Conservation (phyloP, 2,888 invertebrate species). For the Cyclophora albipunctata region DNA sequence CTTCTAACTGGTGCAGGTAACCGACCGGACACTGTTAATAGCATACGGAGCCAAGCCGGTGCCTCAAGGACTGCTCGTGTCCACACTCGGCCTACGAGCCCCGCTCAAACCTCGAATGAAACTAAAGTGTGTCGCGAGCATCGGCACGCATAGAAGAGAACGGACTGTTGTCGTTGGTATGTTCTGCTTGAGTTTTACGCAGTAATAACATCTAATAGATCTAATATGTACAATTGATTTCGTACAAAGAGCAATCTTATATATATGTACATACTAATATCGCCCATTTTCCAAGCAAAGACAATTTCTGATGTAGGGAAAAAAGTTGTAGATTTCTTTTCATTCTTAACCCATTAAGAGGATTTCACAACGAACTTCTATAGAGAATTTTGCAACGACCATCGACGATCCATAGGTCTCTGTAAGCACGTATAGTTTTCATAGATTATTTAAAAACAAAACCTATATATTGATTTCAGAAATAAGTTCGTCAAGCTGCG, state of each 20-base stretch:
- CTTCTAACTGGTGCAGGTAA: constrained; percentile 34
- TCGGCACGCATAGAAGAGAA: constrained; percentile 58
- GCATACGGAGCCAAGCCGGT: constrained; percentile 49
- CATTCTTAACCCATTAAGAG: no score
- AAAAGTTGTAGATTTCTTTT: no score
- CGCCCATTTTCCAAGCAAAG: background rate
- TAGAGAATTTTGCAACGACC: no score
- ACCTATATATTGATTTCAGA: constrained; percentile 37
- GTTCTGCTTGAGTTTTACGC: background rate
- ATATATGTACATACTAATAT: background rate
- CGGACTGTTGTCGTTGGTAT: constrained; percentile 55
- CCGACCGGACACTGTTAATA: constrained; percentile 47
- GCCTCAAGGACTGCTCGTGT: constrained; percentile 51
- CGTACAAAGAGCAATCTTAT: background rate
- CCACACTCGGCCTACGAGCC: constrained; percentile 52
- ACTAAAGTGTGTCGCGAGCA: constrained; percentile 52
- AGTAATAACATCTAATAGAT: no score
- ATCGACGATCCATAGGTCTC: no score
- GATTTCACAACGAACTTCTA: no score
- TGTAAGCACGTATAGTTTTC: no score
- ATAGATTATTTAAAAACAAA: no score
- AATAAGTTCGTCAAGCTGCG: constrained; percentile 37
- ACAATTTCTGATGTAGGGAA: no score
- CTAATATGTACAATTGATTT: no score
- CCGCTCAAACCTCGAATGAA: constrained; percentile 54